Base-by-base conservation (phyloP, 2,888 invertebrate genomes). In the Ashinkailepas kermadecensis region DNA sequence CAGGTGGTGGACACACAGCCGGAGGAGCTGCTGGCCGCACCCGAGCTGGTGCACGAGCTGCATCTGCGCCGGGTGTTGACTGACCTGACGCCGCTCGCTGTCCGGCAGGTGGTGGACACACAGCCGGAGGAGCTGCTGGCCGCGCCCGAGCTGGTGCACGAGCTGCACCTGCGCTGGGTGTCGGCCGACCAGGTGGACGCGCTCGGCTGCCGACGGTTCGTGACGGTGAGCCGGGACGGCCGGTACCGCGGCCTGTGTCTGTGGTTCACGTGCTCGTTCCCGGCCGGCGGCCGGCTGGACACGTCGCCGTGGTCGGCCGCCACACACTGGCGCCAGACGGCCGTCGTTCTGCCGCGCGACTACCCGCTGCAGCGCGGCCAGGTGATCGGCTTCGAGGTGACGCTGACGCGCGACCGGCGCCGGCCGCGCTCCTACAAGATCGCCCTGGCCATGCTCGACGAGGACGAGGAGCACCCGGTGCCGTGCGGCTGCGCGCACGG, bases 181-280 rank as follows among this genome's bases (percentile, higher is more conserved):
- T 89, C 89, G 57, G 78, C 87, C 11, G 88, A 90, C 70, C 92
- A 94, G 82, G 86, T 95, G 56, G 88, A 92, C 84, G 86, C 87
- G 39, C 90, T 92, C 83, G 89, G 88, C 78, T 89, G 91, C 81
- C 89, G 91, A 84, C 90, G 92, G 87, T 90, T 93, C 83, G 89
- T 86, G 12, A 90, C 90, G 81, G 89, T 90, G 57, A 89, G 84
- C 4, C 82, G 89, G 86, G 86, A 88, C 62, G 93, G 93, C 0
- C 88, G 88, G n/a, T 87, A 87, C 82, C 87, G 88, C 82, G 88
- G 87, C 21, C 87, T 95, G 81, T 93, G 93, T 86, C 87, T 95
- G 80, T 95, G 95, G 95, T 95, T 95, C 87, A 91, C 91, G 18
- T 93, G 93, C 84, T 88, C 89, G 80, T 95, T 95, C 87, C 93